These are phyloP conservation scores for Erynnis tages DNA, from an alignment of 2,888 invertebrate genomes.

Conservation along the genomic window DNA sequence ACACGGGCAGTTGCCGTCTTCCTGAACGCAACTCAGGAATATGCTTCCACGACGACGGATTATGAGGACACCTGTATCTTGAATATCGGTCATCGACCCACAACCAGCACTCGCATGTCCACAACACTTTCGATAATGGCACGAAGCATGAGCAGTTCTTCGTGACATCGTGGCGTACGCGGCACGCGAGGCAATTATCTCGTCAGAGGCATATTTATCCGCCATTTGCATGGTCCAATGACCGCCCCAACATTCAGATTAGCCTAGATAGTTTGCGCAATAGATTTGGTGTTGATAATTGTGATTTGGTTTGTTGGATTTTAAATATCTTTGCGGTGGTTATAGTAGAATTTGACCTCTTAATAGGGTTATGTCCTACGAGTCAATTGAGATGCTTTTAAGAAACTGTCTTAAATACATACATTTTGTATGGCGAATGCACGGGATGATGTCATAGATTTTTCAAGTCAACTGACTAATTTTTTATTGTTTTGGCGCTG, in stretches of 20 bases:
- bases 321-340: not conserved
- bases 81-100: slow-evolving; percentile 29
- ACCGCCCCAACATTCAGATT: slow-evolving; percentile 8
- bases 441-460: too few species aligned
- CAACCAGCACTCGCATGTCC: slow-evolving; percentile 20
- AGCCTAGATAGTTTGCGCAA: slow-evolving; percentile 23
- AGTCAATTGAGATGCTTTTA: too few species aligned
- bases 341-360: too few species aligned
- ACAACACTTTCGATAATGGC: slow-evolving; percentile 38
- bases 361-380: too few species aligned
- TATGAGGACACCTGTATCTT: too few species aligned
- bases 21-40: too few species aligned
- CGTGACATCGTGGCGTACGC: slow-evolving; percentile 23
- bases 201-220: slow-evolving; percentile 19
- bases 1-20: too few species aligned
- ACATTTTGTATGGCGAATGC: too few species aligned
- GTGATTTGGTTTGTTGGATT: not conserved
- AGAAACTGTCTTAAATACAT: too few species aligned
- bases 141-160: slow-evolving; percentile 29
- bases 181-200: slow-evolving; percentile 27
- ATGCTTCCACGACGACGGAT: too few species aligned
- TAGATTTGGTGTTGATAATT: not conserved
- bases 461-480: too few species aligned
- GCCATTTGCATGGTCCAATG: slow-evolving; percentile 22
- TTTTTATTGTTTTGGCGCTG: too few species aligned